A percentile compares a stretch with the other conserved stretches of the same genome.
These are phyloP conservation scores for Megaustenia siamemsis DNA, from an alignment of 2,888 invertebrate genomes.

Conservation along the genomic window DNA sequence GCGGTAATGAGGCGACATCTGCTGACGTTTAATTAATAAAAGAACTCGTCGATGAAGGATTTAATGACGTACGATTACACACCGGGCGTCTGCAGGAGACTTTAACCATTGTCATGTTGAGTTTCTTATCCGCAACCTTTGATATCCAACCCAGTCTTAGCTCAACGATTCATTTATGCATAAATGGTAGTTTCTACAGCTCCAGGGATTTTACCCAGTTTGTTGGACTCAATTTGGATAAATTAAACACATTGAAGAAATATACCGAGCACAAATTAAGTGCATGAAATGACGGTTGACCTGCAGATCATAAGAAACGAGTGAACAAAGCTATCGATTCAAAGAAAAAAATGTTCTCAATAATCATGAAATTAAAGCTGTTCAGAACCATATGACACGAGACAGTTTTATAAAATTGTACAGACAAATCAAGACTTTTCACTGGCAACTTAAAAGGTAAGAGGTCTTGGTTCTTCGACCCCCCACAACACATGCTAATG, in stretches of 20 bases:
- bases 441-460: too few species aligned
- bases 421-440: too few species aligned
- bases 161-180: neutral
- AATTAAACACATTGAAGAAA: neutral
- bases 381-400: too few species aligned
- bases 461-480: too few species aligned
- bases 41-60: neutral
- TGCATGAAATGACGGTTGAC: neutral
- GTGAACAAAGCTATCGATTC: too few species aligned
- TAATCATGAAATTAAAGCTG: too few species aligned
- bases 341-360: too few species aligned
- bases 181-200: neutral
- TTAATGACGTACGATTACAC: conserved; percentile 35
- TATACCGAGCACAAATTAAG: neutral
- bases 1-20: conserved; percentile 15
- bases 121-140: neutral
- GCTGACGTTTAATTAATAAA: conserved; percentile 40
- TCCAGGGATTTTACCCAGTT: neutral
- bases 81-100: neutral
- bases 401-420: too few species aligned
- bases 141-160: neutral
- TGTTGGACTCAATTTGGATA: neutral
- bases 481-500: too few species aligned
- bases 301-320: neutral
- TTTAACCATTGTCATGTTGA: conserved; percentile 1